Base-by-base conservation (phyloP, 2,888 invertebrate species). In the Arrhopalites spinosus region DNA sequence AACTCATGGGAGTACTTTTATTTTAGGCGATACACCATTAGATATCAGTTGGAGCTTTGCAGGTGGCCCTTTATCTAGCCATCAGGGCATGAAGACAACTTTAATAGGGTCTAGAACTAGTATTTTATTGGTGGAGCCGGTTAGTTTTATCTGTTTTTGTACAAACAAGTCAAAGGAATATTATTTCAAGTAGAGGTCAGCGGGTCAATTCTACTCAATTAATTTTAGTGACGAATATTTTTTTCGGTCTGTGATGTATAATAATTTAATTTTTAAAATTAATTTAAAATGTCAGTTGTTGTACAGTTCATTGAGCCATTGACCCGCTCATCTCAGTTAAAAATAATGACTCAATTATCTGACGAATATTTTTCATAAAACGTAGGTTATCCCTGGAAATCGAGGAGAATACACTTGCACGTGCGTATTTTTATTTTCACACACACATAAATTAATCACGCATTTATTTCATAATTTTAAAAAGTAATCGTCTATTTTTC, bases 61-160 rank as follows among this genome's bases (percentile, higher is more conserved):
- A 77, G 80, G 81, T 56, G 79, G 80, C 59, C 77, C 77, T 15
- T 78, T 81, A 63, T 77, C 78, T 43, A 75, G 80, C 15, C 79
- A 82, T 74, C 77, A 76, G 25, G 88, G 88, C 77, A 86, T 89
- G 80, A 87, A 87, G 66, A 88, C 88, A 7, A 88, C 88, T 69
- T 88, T 87, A 84, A 86, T 89, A 84, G 88, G 88, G 81, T 87
- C 88, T 79, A 87, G 88, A 83, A 88, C 88, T 79, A 89, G 90
- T 79, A 86, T 90, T 74, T 86, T 93, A 74, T 89, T 89, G 80
- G 81, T 84, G 66, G 81, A 81, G 59, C 80, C 82, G 36, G 83
- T 83, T n/a, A n/a, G n/a, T n/a, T n/a, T n/a, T n/a, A n/a, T n/a
- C n/a, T n/a, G n/a, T n/a, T n/a, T n/a, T n/a, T n/a, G n/a, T n/a